These are phyloP conservation scores for Stenotaenia linearis DNA, from an alignment of 2,888 invertebrate genomes.

Conservation along the genomic window DNA sequence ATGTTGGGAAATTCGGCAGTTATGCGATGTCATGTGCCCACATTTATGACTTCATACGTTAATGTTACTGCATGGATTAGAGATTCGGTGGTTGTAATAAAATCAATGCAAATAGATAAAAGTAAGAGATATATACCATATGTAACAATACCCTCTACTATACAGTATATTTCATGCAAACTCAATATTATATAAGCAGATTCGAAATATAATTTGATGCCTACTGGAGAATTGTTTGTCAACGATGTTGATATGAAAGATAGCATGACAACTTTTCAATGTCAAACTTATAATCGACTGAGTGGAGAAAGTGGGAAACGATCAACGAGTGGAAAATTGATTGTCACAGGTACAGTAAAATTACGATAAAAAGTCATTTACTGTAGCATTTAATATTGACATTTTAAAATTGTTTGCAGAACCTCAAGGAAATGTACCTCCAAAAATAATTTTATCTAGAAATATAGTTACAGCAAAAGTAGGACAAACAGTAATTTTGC, in stretches of 20 bases:
- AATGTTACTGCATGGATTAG: slow-evolving; percentile 8
- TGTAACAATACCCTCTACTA: too few species aligned
- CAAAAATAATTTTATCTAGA: not conserved
- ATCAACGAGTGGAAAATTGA: not conserved
- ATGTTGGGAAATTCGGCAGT: slow-evolving; percentile 49
- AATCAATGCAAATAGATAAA: not conserved
- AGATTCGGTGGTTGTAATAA: slow-evolving; percentile 62
- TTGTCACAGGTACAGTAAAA: not conserved
- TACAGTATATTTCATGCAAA: too few species aligned
- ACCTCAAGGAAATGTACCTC: not conserved
- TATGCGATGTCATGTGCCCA: slow-evolving; percentile 71
- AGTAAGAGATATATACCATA: too few species aligned
- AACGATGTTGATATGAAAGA: not conserved
- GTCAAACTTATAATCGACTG: not conserved
- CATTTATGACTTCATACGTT: slow-evolving; percentile 70
- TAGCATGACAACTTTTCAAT: not conserved
- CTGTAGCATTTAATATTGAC: not conserved
- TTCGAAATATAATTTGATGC: not conserved
- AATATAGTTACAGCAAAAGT: not conserved
- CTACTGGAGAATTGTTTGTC: not conserved
- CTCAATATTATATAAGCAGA: not conserved
- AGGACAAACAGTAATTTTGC: not conserved
- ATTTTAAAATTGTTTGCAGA: not conserved
- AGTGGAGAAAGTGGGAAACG: not conserved
- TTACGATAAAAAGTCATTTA: not conserved